A percentile compares a stretch with the other conserved stretches of the same genome.
These are phyloP conservation scores for Oncorhynchus tshawytscha DNA, from an alignment of 2,113 vertebrate species.

Conservation along the genomic window DNA sequence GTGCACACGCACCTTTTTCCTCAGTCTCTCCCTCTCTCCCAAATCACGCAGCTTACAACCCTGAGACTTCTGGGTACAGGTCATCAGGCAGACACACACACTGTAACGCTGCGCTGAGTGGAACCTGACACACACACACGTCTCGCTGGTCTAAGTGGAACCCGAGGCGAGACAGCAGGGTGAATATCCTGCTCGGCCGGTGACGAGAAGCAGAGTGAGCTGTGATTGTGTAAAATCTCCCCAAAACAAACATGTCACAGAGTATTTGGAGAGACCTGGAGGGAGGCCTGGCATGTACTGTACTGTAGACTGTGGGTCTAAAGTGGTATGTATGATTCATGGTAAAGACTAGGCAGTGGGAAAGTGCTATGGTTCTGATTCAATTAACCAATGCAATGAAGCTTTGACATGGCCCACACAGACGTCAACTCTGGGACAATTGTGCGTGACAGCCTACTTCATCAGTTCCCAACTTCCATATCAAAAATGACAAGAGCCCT, in stretches of 20 bases:
- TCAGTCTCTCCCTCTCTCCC: conserved; percentile 45
- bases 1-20: conserved; percentile 2
- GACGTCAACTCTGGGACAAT: neutral
- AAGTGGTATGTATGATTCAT: conserved; percentile 48
- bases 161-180: conserved; percentile 39
- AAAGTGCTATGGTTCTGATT: conserved; percentile 24
- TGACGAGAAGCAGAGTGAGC: conserved; percentile 54
- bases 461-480: too few species aligned
- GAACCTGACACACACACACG: conserved; percentile 52
- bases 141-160: conserved; percentile 57
- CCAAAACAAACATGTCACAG: conserved; percentile 62
- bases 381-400: conserved; percentile 4
- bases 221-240: conserved; percentile 49
- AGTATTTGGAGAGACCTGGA: conserved; percentile 49
- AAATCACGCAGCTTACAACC: conserved; percentile 67
- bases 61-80: conserved; percentile 56
- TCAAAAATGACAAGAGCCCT: too few species aligned
- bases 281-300: neutral
- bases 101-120: conserved; percentile 42
- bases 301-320: conserved; percentile 18
- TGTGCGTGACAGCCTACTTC: neutral
- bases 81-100: conserved; percentile 44
- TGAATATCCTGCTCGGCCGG: conserved; percentile 49
- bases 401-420: neutral
- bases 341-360: conserved; percentile 29